Evolutionary conservation across 2,113 vertebrate genomes (phyloP).

Genomic region (Chascanopsetta lugubris): DNA sequence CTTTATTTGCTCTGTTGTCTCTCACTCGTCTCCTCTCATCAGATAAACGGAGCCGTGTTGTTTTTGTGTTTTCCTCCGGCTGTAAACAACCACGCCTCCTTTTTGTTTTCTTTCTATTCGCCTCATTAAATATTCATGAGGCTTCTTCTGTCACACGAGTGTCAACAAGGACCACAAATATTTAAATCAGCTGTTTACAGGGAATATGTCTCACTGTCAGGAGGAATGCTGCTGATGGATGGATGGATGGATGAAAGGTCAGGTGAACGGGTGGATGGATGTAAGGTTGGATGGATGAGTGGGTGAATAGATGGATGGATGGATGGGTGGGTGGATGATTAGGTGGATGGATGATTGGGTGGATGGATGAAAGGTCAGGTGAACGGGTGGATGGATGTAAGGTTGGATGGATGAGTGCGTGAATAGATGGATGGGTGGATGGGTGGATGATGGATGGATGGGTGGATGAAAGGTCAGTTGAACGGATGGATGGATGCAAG

Average conservation of each 20-base stretch:
- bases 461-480: no score
- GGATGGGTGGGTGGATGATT: background rate
- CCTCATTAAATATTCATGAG: constrained; percentile 76
- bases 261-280: background rate
- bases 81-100: constrained; percentile 67
- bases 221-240: background rate
- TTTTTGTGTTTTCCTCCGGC: constrained; percentile 56
- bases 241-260: background rate
- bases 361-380: background rate
- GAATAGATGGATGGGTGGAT: no score
- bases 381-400: no score
- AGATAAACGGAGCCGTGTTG: constrained; percentile 16
- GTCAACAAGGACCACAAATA: constrained; percentile 63
- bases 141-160: constrained; percentile 18
- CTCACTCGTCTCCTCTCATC: constrained; percentile 5
- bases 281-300: background rate
- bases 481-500: no score
- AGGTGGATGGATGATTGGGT: background rate
- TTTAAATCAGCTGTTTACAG: constrained; percentile 28
- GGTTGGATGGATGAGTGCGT: no score
- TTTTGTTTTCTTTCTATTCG: background rate
- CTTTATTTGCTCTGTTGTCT: constrained; percentile 20
- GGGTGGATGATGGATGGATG: no score
- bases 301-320: background rate
- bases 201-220: constrained; percentile 26